Evolutionary conservation across 64 coral and sea anemone genomes (phyloP).

Genomic region (Dendrophyllia cribrosa): DNA sequence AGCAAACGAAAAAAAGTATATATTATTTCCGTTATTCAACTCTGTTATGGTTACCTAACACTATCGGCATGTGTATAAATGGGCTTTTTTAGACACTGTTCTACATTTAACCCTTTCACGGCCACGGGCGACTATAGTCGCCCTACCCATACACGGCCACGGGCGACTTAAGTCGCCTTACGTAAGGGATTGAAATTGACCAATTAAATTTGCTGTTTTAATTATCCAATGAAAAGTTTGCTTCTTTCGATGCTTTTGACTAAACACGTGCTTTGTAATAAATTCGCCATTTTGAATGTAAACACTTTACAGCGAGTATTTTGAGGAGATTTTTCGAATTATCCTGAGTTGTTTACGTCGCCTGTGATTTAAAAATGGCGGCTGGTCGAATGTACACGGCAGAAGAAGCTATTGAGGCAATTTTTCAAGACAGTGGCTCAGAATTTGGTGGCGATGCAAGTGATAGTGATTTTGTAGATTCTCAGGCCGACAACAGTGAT

Average conservation of each 20-base stretch:
- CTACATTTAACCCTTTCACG: no score
- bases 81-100: no score
- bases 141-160: no score
- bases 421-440: constrained; percentile 9
- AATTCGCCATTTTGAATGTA: no score
- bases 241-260: background rate
- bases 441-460: background rate
- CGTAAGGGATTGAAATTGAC: background rate
- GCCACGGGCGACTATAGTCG: no score
- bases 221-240: background rate
- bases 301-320: no score
- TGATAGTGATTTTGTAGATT: background rate
- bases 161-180: no score
- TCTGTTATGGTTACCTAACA: no score
- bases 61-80: no score
- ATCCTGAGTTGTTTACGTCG: background rate
- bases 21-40: no score
- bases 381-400: background rate
- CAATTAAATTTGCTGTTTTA: background rate
- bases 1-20: no score
- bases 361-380: background rate
- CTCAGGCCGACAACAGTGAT: background rate
- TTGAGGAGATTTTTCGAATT: background rate
- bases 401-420: background rate
- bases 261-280: background rate